Evolutionary conservation across 1,140 invertebrate species (phyloP), one percentile per base, ranked within the genome.

Genomic region (Macrocentrus cingulum): DNA sequence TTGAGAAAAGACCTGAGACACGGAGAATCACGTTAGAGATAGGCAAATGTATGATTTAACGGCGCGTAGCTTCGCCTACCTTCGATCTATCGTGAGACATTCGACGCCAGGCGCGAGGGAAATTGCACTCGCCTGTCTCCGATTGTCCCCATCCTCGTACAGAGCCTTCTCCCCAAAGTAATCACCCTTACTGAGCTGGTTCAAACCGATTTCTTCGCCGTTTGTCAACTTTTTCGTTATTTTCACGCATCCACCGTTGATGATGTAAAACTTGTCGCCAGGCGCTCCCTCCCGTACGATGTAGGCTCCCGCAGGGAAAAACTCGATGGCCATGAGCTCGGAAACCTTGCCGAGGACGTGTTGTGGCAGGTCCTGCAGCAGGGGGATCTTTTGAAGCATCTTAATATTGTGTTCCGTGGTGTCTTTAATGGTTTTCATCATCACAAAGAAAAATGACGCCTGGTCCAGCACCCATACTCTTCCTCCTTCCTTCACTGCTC

Each of bases 181-280:
- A 46, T 88, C 85, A 0, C 87, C 87, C 23, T 83, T 77, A 9
- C 79, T 68, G 1, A 90, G 69, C 0, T 80, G 75, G 0, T 82
- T 66, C 4, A 88, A 73, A 61, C 85, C 84, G 48, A 86, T 80
- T 61, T 87, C 85, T 49, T 82, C 82, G 1, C 67, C 59, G 1
- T 68, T 60, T 0, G 69, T 65, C 64, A 23, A 56, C 1, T 55
- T 79, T 61, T 86, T 83, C 0, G 86, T 88, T 1, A 89, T 82
- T 67, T 84, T 83, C 22, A 93, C 92, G 67, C 83, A 84, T n/a
- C 94, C 93, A 64, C 86, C 87, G 60, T 88, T 90, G 51, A 96
- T 90, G 44, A 96, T 91, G 70, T 89, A 96, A 77, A 96, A 96
- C 15, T 92, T 94, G 67, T 94, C 90, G 0, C 94, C 92, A 57